Evolutionary conservation across 2,113 vertebrate species (phyloP), one percentile per base, ranked within the genome.

Genomic region (Plotosus lineatus): DNA sequence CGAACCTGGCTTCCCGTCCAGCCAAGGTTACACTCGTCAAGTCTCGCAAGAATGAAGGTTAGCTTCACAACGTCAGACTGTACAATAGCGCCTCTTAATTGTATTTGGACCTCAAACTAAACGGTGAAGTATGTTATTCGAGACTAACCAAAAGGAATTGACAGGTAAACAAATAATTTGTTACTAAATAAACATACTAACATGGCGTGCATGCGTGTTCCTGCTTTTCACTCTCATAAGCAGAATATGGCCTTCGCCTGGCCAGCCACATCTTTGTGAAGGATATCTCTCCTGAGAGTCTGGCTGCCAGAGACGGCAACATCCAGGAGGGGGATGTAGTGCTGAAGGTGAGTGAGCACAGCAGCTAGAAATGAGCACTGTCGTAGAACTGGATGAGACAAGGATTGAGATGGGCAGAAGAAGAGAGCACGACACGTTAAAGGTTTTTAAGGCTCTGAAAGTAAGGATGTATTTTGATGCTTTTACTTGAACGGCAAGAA

Each of bases 241-340:
- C 93, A 99, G 98, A 99, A 87, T 99, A 99, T 91, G 98, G 97
- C 89, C 94, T 99, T 88, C 96, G 97, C 85, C 92, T 99, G 93
- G 97, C 97, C 90, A 99, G 97, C 92, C 98, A 99, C 92, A 99
- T 99, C 91, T 99, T 99, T 90, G 97, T 99, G 86, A 99, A 99
- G 92, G 97, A 99, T 92, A 99, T 99, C 89, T 99, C 97, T 38
- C 96, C 97, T n/a, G 98, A 99, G 86, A 98, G 97, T 89, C 92
- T 99, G 91, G 98, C 98, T 85, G 97, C 97, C 86, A 93, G 96
- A 91, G 98, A 99, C 78, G 98, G 98, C 89, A 99, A 98, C 91
- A 99, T 99, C 91, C 98, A 99, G 91, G 98, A 99, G 92, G 98
- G 98, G 61, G 97, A 99, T 84, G 97, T 99, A 83, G 98, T 99